Evolutionary conservation across 2,797 vertebrate species (phyloP).

Genomic region (Fratercula arctica): DNA sequence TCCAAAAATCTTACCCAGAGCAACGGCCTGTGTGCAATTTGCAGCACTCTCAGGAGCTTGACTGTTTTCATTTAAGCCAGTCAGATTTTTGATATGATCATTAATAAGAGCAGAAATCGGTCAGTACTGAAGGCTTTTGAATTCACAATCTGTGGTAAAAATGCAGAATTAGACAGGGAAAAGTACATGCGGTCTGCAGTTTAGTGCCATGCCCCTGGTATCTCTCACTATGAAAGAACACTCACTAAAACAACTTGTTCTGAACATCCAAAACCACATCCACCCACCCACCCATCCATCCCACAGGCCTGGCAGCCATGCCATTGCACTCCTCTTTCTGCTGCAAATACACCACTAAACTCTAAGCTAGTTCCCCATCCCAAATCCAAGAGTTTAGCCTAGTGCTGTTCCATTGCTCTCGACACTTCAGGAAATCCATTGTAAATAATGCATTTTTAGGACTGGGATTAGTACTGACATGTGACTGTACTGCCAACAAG

Average conservation of each 20-base stretch:
- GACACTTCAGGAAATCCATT: neutral
- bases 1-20: neutral
- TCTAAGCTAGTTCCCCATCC: neutral
- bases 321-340: neutral
- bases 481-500: neutral
- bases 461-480: neutral
- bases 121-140: neutral
- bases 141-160: neutral
- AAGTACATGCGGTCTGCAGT: neutral
- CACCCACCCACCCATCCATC: too few species aligned
- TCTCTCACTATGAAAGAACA: neutral
- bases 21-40: rapidly evolving
- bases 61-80: neutral
- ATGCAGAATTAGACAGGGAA: neutral
- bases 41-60: neutral
- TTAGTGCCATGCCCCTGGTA: rapidly evolving
- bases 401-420: neutral
- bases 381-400: neutral
- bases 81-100: neutral
- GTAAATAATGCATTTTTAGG: neutral
- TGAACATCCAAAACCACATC: neutral
- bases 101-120: neutral
- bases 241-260: neutral
- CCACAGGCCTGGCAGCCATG: neutral
- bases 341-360: neutral